phyloP scores from a whole-genome alignment of 1,140 invertebrate species.

The Pissodes strobi region DNA sequence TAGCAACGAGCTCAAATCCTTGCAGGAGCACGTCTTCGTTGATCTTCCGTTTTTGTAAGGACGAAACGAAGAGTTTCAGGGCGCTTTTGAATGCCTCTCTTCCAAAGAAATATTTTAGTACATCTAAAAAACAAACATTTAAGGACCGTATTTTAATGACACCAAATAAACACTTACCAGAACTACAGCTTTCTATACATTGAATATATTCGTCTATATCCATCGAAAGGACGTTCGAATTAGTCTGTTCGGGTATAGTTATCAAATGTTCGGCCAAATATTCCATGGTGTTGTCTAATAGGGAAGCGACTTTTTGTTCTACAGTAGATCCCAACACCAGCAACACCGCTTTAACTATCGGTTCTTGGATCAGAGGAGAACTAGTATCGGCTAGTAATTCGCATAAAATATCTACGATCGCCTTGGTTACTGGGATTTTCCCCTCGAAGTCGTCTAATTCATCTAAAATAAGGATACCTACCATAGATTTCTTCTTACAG shows the following conservation, averaged over 20 bases:
- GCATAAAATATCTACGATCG: constrained; percentile 48
- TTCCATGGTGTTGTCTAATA: constrained; percentile 33
- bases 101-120: constrained; percentile 39
- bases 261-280: constrained; percentile 39
- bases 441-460: constrained; percentile 53
- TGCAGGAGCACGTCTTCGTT: constrained; percentile 52
- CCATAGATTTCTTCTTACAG: too few relatives aligned
- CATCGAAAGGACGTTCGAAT: constrained; percentile 37
- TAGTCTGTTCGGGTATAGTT: constrained; percentile 38
- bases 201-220: constrained; percentile 45
- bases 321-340: constrained; percentile 42
- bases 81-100: constrained; percentile 37
- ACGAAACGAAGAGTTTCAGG: constrained; percentile 42
- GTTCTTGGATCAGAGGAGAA: constrained; percentile 48
- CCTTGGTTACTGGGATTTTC: constrained; percentile 49
- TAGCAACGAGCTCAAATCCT: constrained; percentile 48
- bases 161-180: too few relatives aligned
- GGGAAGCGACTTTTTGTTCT: constrained; percentile 41
- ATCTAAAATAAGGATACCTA: too few relatives aligned
- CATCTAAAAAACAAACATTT: too few relatives aligned
- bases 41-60: constrained; percentile 50
- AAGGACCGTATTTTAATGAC: too few relatives aligned
- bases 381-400: constrained; percentile 49
- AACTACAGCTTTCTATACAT: constrained; percentile 30
- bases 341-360: constrained; percentile 49